These are phyloP conservation scores for Sarotherodon lohbergeri DNA, from an alignment of 2,113 vertebrate genomes.

Conservation along the genomic window DNA sequence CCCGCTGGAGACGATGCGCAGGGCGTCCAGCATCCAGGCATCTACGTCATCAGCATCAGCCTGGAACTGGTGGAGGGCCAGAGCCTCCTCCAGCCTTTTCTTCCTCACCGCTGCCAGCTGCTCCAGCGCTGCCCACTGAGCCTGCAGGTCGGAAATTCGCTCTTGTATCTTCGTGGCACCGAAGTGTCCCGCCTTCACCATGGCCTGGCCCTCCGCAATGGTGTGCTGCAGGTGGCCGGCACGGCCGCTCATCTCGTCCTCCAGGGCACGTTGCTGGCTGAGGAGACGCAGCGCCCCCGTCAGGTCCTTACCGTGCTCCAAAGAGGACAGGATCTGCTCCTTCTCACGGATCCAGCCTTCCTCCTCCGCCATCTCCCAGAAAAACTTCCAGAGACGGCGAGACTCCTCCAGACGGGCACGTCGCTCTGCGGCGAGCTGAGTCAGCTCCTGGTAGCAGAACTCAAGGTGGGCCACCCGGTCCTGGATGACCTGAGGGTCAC, in stretches of 20 bases:
- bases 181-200: constrained; percentile 87
- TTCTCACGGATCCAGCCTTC: constrained; percentile 96
- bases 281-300: constrained; percentile 88
- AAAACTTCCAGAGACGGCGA: constrained; percentile 94
- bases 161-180: constrained; percentile 86
- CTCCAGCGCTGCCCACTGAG: constrained; percentile 90
- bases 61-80: constrained; percentile 90
- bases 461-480: constrained; percentile 93
- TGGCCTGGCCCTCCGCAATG: constrained; percentile 85
- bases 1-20: constrained; percentile 87
- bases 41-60: constrained; percentile 88
- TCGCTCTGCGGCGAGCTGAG: constrained; percentile 86
- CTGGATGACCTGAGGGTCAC: constrained; percentile 89
- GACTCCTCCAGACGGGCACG: constrained; percentile 88
- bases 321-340: constrained; percentile 89
- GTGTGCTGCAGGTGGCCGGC: constrained; percentile 85
- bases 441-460: constrained; percentile 93
- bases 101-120: constrained; percentile 82
- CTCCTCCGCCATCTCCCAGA: constrained; percentile 98
- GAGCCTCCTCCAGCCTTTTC: constrained; percentile 82
- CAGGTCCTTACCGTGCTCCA: constrained; percentile 87
- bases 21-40: constrained; percentile 89
- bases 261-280: constrained; percentile 88
- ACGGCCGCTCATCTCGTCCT: constrained; percentile 92
- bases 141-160: constrained; percentile 81